A percentile compares a stretch with the other conserved stretches of the same genome.
Conservation (phyloP, 2,113 vertebrate species). For the Donacobius atricapilla region DNA sequence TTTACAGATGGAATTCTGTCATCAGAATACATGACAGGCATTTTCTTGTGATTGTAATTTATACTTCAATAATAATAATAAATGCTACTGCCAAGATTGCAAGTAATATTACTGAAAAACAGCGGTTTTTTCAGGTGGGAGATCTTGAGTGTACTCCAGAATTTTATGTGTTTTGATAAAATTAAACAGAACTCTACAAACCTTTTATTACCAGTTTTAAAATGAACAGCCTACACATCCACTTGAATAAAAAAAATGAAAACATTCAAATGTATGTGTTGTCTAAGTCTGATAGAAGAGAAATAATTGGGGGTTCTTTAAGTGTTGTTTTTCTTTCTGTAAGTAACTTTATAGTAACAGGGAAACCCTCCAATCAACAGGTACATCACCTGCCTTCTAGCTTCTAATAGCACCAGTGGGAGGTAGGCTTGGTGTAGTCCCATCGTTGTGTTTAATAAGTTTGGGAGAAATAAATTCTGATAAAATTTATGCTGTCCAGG, state of each 20-base stretch:
- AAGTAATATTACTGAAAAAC: neutral
- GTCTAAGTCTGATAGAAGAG: conserved; percentile 31
- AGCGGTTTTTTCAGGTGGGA: neutral
- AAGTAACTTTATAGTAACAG: conserved; percentile 50
- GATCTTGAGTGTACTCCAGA: neutral
- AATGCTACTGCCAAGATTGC: neutral
- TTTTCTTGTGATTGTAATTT: neutral
- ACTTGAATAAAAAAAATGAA: neutral
- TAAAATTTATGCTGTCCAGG: neutral
- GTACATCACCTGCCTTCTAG: conserved; percentile 54
- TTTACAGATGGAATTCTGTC: neutral
- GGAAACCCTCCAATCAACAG: conserved; percentile 60
- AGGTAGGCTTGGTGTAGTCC: conserved; percentile 50
- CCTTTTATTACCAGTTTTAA: neutral
- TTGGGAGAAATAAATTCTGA: conserved; percentile 9
- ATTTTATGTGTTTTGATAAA: neutral
- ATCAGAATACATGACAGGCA: neutral
- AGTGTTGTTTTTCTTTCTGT: conserved; percentile 54
- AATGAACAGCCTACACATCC: neutral
- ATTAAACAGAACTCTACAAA: neutral
- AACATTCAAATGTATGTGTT: conserved; percentile 7
- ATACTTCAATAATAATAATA: neutral
- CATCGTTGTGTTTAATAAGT: neutral
- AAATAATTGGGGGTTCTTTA: conserved; percentile 19
- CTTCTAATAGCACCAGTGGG: conserved; percentile 44